Percentiles rank a stretch among this genome's conserved stretches.
These are phyloP conservation scores for Lagopus leucura DNA, from an alignment of 2,113 vertebrate genomes.

Conservation along the genomic window DNA sequence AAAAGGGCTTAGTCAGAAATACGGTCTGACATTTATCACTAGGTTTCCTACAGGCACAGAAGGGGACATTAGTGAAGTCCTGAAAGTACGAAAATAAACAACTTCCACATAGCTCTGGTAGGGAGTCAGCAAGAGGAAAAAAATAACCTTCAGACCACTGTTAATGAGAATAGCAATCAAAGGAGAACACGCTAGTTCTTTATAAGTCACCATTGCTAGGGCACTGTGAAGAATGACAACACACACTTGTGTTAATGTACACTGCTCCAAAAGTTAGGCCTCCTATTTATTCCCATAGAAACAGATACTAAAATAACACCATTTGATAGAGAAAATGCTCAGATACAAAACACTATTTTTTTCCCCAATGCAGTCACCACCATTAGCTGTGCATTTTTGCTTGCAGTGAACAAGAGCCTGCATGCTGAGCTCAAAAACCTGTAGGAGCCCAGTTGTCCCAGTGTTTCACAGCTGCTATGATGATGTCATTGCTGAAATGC, in stretches of 20 bases:
- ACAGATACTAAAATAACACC: neutral
- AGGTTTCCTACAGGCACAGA: neutral
- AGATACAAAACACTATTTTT: neutral
- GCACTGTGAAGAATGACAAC: neutral
- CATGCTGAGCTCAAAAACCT: neutral
- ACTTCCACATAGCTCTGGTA: neutral
- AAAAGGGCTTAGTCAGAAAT: neutral
- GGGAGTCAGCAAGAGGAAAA: neutral
- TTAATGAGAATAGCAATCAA: neutral
- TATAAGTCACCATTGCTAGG: neutral
- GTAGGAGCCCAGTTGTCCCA: neutral
- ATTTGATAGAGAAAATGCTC: neutral
- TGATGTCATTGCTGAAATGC: too few species aligned
- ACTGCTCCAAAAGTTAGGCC: neutral
- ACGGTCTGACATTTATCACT: neutral
- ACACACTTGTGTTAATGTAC: fast-evolving
- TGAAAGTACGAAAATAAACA: neutral
- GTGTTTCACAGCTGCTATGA: neutral
- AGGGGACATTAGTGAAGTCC: neutral
- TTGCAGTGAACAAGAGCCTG: neutral
- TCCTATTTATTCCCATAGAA: neutral
- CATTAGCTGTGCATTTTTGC: neutral
- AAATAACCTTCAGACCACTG: neutral
- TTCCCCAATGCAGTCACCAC: neutral
- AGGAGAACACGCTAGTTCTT: neutral